Base-by-base conservation (phyloP, 2,888 invertebrate species). In the Selenia dentaria region DNA sequence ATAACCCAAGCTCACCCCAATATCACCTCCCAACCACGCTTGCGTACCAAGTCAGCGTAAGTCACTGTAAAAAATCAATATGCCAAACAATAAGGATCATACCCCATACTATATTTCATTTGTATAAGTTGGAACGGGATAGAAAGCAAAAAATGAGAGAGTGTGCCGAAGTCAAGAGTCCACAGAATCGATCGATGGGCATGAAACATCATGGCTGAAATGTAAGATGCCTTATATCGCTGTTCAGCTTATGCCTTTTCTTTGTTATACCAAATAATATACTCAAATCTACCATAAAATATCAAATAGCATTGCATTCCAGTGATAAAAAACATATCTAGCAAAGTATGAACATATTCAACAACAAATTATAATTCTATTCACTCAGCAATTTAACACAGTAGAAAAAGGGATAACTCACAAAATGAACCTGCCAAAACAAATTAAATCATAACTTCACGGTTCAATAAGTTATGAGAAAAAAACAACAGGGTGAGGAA, bases 371-470 rank as follows among this genome's bases (percentile, higher is more conserved):
- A 18, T 57, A 57, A 27, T 51, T 46, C 28, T 38, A 43, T 51
- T 36, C 41, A 51, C 44, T 27, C 43, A 56, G 51, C 36, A 57
- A 53, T 50, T 35, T 43, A 59, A 31, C 49, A 57, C 46, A 57
- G 46, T 14, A 56, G 40, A 46, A 61, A 71, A 72, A 67, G 58
- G 73, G 61, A 72, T 68, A 63, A 58, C 59, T 63, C 53, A 78
- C 74, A 80, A 81, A 80, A 77, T 73, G 74, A 78, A 65, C 79
- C 76, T 90, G 91, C 87, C 91, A 87, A 75, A 90, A 88, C 83
- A 81, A 74, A 89, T 91, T 79, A 89, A 77, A 89, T 90, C 91
- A 91, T 90, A 91, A 87, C 80, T 85, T 76, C 72, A 86, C 47
- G 62, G 75, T 74, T 84, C 80, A 90, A 83, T 87, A 73, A 72